Base-by-base conservation (phyloP, 2,888 invertebrate species). In the Sarcophaga carnaria region DNA sequence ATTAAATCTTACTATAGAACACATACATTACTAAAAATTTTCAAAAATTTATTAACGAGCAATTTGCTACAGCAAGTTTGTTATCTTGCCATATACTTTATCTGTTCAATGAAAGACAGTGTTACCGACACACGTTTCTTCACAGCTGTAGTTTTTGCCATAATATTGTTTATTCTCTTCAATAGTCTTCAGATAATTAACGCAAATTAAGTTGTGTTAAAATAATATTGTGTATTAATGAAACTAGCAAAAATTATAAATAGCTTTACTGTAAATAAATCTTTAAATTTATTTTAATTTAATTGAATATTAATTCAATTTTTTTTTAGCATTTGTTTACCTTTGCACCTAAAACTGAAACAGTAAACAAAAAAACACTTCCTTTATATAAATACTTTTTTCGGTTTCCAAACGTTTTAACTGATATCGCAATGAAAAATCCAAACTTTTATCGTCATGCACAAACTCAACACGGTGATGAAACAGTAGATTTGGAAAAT, bases 391-490 rank as follows among this genome's bases (percentile, higher is more conserved):
- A 49, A 37, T 67, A 10, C 45, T 25, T 72, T 49, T 17, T n/a
- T 17, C 62, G 74, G 3, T 59, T 69, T 63, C 54, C 54, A 2
- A 79, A 54, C n/a, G 4, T 69, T n/a, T 4, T 54, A 6, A 63
- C 22, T 37, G 63, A 64, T 64, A 45, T 79, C 27, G 59, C 54
- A 1, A 83, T 79, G 83, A 20, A 69, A 2, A 62, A 62, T 63
- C 11, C 60, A 0, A 88, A 83, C 71, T 79, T 87, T 45, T 85
- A 88, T 37, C 89, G 90, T 27, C 90, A 90, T 88, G 91, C 89
- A 60, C 90, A 91, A 88, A 92, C 91, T 1, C 92, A 92, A 85
- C 92, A 92, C 62, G 91, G 92, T 17, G 89, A 91, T 82, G 88
- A 85, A 62, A 88, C 89, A 5, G 90, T 90, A 14, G 91, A 91